phyloP scores from a whole-genome alignment of 2,888 invertebrate species.

The Dicyrtoma fusca region DNA sequence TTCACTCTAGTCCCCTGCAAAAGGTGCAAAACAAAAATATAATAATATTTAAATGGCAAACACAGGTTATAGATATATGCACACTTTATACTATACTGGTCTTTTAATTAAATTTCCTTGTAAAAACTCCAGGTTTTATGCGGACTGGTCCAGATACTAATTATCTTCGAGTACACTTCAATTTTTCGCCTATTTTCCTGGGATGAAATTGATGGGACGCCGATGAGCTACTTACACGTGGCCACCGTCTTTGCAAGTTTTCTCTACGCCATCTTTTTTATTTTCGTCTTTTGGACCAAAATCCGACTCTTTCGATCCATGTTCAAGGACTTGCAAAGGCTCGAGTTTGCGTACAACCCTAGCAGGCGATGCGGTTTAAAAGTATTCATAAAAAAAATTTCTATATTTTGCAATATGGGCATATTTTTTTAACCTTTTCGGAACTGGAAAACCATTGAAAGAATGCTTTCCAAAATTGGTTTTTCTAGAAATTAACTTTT shows the following conservation, averaged over 20 bases:
- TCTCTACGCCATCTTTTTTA: conserved; percentile 23
- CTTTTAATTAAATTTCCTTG: background rate
- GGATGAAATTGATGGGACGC: conserved; percentile 24
- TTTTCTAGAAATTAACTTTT: too few relatives aligned
- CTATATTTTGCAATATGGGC: too few relatives aligned
- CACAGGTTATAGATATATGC: background rate
- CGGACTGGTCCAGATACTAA: conserved; percentile 6
- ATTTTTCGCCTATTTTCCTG: conserved; percentile 4
- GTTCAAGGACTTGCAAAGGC: conserved; percentile 3
- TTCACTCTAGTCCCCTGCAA: background rate
- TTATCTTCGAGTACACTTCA: conserved; percentile 23
- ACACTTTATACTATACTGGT: background rate
- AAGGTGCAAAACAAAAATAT: too few relatives aligned
- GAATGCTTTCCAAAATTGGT: too few relatives aligned
- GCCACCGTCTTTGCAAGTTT: conserved; percentile 27
- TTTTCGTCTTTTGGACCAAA: conserved; percentile 25
- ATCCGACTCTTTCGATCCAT: background rate
- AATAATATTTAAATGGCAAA: background rate
- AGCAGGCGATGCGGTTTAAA: background rate
- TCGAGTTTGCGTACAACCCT: conserved; percentile 8
- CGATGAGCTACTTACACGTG: conserved; percentile 24
- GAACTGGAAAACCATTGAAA: too few relatives aligned
- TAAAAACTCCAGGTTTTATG: conserved; percentile 13
- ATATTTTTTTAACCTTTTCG: too few relatives aligned
- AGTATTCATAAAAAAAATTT: too few relatives aligned